Conservation (phyloP, 2,797 vertebrate genomes). For the Muscicapa striata region DNA sequence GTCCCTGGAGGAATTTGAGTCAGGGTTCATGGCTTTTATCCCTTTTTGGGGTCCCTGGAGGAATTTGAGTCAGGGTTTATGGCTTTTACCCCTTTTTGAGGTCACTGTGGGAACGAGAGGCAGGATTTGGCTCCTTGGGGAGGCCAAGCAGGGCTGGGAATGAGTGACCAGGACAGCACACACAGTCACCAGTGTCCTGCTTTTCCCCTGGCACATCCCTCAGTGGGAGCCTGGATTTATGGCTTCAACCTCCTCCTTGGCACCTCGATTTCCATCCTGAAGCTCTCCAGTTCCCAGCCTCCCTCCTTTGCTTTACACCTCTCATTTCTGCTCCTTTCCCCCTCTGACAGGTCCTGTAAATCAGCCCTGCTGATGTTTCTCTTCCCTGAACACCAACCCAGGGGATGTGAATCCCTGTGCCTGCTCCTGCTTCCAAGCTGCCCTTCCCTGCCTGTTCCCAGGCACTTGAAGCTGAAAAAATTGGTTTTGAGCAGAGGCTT, state of each 20-base stretch:
- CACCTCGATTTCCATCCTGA: not conserved
- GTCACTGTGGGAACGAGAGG: not conserved
- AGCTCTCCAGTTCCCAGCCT: not conserved
- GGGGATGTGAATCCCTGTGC: not conserved
- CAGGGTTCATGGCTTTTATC: too few relatives aligned
- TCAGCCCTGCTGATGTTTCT: not conserved
- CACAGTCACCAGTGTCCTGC: not conserved
- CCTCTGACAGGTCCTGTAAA: not conserved
- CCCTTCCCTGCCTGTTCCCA: not conserved
- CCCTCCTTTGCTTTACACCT: not conserved
- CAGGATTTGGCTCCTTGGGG: not conserved
- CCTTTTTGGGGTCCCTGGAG: not conserved
- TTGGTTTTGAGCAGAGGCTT: not conserved
- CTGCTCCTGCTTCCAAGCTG: not conserved
- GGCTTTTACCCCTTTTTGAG: not conserved
- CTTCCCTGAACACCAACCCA: not conserved
- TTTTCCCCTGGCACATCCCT: not conserved
- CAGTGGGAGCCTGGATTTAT: not conserved
- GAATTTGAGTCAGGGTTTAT: too few relatives aligned
- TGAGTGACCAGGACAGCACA: not conserved
- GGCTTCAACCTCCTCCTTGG: not conserved
- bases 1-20: too few relatives aligned
- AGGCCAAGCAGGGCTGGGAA: not conserved
- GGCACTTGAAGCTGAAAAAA: slow-evolving; percentile 14
- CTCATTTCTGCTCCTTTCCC: not conserved